Conservation (phyloP, 2,113 vertebrate species). For the Semicossyphus pulcher region DNA sequence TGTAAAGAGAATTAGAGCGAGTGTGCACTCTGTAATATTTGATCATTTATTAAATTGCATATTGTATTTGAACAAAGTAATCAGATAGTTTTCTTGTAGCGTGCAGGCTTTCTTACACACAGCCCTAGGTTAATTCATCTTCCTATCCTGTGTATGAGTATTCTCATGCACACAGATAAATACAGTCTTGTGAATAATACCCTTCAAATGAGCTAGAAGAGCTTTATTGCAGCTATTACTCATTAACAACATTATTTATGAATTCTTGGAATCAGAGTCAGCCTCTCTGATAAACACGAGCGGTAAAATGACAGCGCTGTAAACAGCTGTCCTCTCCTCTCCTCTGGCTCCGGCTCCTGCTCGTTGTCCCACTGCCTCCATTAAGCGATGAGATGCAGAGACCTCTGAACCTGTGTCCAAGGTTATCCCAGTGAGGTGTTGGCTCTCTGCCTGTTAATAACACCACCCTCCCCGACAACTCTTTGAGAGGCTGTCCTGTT, state of each 20-base stretch:
- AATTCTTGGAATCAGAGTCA: neutral
- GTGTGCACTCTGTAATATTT: no score
- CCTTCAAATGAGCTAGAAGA: neutral
- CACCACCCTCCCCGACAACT: slow-evolving; percentile 42
- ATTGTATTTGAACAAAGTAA: no score
- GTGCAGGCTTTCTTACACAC: no score
- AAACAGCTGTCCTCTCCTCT: slow-evolving; percentile 59
- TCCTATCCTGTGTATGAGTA: neutral
- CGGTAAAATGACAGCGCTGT: slow-evolving; percentile 34
- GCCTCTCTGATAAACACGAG: slow-evolving; percentile 9
- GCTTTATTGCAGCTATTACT: slow-evolving; percentile 22
- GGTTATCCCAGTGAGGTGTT: slow-evolving; percentile 69
- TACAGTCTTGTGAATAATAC: neutral
- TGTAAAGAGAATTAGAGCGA: no score
- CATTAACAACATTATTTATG: slow-evolving; percentile 9
- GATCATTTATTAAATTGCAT: no score
- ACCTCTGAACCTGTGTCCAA: slow-evolving; percentile 81
- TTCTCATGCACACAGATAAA: neutral
- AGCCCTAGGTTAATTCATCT: no score
- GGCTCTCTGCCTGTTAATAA: slow-evolving; percentile 71
- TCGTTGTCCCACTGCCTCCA: slow-evolving; percentile 70
- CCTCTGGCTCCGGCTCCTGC: slow-evolving; percentile 34
- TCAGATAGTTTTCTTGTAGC: no score
- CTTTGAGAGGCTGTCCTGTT: slow-evolving; percentile 66
- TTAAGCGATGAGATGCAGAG: slow-evolving; percentile 81